Conservation (phyloP, 1,140 invertebrate genomes). For the Panulirus ornatus region DNA sequence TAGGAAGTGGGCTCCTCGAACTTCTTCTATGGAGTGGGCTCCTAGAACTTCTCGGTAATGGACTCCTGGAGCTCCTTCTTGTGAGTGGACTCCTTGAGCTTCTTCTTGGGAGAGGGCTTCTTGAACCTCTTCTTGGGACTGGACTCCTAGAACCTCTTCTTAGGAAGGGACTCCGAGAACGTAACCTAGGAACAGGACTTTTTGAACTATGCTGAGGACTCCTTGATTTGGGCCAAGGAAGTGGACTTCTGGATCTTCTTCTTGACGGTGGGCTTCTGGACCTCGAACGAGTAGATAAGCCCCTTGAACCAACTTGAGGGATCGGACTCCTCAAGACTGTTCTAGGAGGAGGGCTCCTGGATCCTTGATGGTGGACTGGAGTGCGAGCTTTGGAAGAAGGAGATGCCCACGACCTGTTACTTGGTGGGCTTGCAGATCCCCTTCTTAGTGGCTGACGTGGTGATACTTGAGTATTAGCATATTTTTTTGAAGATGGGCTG, state of each 20-base stretch:
- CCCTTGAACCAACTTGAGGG: not conserved
- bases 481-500: conserved; percentile 50
- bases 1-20: conserved; percentile 49
- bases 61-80: conserved; percentile 38
- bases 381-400: conserved; percentile 17
- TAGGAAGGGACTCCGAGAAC: conserved; percentile 48
- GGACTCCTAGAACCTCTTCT: conserved; percentile 63
- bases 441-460: conserved; percentile 11
- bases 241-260: conserved; percentile 55
- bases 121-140: conserved; percentile 31
- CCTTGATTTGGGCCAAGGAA: conserved; percentile 31
- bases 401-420: conserved; percentile 34
- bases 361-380: conserved; percentile 24
- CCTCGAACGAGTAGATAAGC: not conserved
- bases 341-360: conserved; percentile 38
- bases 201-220: conserved; percentile 16
- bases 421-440: conserved; percentile 40
- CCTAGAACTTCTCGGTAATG: conserved; percentile 33
- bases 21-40: conserved; percentile 52
- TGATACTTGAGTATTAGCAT: conserved; percentile 9
- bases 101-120: conserved; percentile 42
- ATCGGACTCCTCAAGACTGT: not conserved
- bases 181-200: conserved; percentile 15
- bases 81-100: conserved; percentile 30
- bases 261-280: conserved; percentile 42